Percentiles rank a stretch among this genome's conserved stretches.
Conservation (phyloP, 1,140 invertebrate species). For the Adelges cooleyi region DNA sequence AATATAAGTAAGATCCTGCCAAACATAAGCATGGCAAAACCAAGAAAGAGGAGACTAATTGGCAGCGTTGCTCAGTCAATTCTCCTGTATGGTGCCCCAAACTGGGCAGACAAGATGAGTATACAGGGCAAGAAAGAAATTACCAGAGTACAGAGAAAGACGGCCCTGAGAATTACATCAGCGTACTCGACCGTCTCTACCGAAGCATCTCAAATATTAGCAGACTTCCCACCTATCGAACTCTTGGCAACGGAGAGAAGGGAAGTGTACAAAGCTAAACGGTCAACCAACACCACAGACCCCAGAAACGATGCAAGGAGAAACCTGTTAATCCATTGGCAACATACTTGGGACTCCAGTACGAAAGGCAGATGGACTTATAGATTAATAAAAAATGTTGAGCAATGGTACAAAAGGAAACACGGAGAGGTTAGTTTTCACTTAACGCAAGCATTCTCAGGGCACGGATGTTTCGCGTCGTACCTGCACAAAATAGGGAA, state of each 20-base stretch:
- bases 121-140: too few relatives aligned
- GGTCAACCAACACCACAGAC: too few relatives aligned
- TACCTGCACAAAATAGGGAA: not conserved
- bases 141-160: too few relatives aligned
- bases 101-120: too few relatives aligned
- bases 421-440: not conserved
- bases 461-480: not conserved
- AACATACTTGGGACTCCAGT: not conserved
- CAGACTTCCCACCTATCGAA: too few relatives aligned
- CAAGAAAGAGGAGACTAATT: not conserved
- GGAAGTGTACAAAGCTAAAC: not conserved
- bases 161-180: too few relatives aligned
- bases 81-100: not conserved
- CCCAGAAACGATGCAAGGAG: too few relatives aligned
- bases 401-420: not conserved
- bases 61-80: not conserved
- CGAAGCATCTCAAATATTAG: too few relatives aligned
- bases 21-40: not conserved
- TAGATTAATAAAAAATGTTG: not conserved
- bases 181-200: too few relatives aligned
- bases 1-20: not conserved
- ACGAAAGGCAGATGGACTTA: not conserved
- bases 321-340: not conserved
- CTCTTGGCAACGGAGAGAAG: not conserved
- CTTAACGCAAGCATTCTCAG: not conserved